Conservation (phyloP, 2,888 invertebrate species). For the Pasiphila rectangulata region DNA sequence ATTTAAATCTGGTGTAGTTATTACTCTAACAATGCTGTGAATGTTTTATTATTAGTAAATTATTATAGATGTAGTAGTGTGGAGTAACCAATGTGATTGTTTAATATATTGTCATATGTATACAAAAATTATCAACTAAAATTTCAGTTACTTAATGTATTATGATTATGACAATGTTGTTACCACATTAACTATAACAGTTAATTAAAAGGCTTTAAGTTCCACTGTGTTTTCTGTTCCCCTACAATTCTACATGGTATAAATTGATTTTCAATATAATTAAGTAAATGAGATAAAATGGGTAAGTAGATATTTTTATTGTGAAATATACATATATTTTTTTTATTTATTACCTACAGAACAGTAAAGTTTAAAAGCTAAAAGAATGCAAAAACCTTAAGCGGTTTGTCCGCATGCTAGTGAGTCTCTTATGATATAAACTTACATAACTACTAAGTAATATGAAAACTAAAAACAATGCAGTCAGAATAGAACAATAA, state of each 20-base stretch:
- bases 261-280: too few species aligned
- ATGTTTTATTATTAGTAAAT: constrained; percentile 70
- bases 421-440: too few species aligned
- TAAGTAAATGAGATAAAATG: too few species aligned
- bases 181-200: constrained; percentile 46
- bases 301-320: too few species aligned
- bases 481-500: too few species aligned
- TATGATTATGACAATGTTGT: constrained; percentile 36
- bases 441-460: too few species aligned
- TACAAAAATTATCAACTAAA: constrained; percentile 35
- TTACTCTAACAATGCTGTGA: constrained; percentile 60
- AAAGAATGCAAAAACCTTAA: too few species aligned
- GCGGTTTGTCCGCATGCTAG: too few species aligned
- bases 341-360: too few species aligned
- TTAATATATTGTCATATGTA: constrained; percentile 37
- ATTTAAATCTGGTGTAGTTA: constrained; percentile 46
- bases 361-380: too few species aligned
- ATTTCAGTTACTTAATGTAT: constrained; percentile 28
- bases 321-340: too few species aligned
- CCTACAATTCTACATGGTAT: not conserved
- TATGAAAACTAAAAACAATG: too few species aligned
- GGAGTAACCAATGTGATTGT: constrained; percentile 54
- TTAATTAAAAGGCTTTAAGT: constrained; percentile 34
- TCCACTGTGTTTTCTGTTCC: constrained; percentile 12
- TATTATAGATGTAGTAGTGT: constrained; percentile 48